phyloP scores from a whole-genome alignment of 2,888 invertebrate genomes.

The Athalia circularis region DNA sequence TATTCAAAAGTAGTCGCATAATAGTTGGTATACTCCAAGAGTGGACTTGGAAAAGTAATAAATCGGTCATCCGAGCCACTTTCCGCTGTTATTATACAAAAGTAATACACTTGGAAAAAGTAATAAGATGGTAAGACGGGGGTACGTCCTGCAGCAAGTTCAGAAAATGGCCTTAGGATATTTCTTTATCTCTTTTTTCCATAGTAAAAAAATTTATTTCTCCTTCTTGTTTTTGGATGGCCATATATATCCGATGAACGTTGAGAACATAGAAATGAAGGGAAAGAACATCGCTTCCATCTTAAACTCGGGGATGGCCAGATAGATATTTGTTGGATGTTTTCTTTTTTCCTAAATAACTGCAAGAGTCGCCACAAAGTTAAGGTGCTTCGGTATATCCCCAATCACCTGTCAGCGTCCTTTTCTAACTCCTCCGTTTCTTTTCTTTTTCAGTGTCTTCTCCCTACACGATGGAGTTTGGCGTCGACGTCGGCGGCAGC shows the following conservation, averaged over 20 bases:
- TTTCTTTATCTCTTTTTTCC: conserved; percentile 1
- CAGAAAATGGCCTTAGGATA: conserved; percentile 24
- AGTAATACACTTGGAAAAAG: conserved; percentile 41
- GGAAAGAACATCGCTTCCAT: conserved; percentile 18
- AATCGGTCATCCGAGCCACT: conserved; percentile 32
- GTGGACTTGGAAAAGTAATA: conserved; percentile 42
- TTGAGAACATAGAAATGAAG: conserved; percentile 15
- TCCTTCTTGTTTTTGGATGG: neutral
- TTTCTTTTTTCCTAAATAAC: conserved; percentile 19
- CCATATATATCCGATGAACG: conserved; percentile 17
- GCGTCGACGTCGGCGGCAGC: conserved; percentile 12
- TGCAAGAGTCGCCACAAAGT: conserved; percentile 16
- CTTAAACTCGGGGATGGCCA: conserved; percentile 29
- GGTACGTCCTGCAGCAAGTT: conserved; percentile 25
- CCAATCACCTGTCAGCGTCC: too few relatives aligned
- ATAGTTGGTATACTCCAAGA: conserved; percentile 25
- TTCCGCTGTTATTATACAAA: conserved; percentile 29
- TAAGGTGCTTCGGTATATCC: neutral
- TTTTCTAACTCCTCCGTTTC: neutral
- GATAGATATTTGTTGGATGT: conserved; percentile 43
- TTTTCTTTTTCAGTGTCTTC: neutral
- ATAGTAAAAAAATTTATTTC: too few relatives aligned
- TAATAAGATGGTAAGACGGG: conserved; percentile 36
- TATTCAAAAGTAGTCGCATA: conserved; percentile 24
- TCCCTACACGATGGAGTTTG: neutral